Evolutionary conservation across 2,797 vertebrate genomes (phyloP), one percentile per base, ranked within the genome.

Genomic region (Takifugu ocellatus): DNA sequence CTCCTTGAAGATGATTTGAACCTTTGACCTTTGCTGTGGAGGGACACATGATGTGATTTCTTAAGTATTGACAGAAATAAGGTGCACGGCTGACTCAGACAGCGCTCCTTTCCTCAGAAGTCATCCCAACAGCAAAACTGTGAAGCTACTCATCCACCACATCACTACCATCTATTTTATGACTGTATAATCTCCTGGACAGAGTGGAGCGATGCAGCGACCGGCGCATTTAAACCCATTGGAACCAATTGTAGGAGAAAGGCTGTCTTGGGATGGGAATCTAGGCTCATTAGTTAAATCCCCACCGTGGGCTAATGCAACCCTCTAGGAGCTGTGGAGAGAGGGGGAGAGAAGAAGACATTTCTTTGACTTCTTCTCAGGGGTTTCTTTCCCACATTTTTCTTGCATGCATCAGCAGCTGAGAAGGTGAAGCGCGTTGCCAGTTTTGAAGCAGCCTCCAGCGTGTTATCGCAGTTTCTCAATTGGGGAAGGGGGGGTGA

Each of bases 281-380:
- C 86, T 85, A 89, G 90, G 90, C 91, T 92, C 91, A 92, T 93
- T 93, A 93, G 90, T 88, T 90, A 90, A 91, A 91, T 92, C 90
- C 91, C 91, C 84, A 90, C 87, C 82, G 87, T 90, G 90, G 89
- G 85, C 83, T 89, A 90, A 90, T 91, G 79, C 82, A 87, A 80
- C 85, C 89, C 85, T 87, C 78, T 78, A 89, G 90, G 87, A 90
- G 82, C 8, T 63, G 73, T 77, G 59, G 63, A 79, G 79, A 87
- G 79, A 75, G 83, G 77, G 83, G 81, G 72, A 80, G 82, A 73
- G 85, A 87, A 81, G 82, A 87, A 91, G 87, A 89, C 85, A 81
- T 87, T 87, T 89, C 84, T 85, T 89, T 84, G 73, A 81, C 84
- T 89, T 75, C 82, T 87, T 91, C 83, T 85, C 78, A 79, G 79